These are phyloP conservation scores for Pseudanteris insignis DNA, from an alignment of 2,888 invertebrate genomes.

Conservation along the genomic window DNA sequence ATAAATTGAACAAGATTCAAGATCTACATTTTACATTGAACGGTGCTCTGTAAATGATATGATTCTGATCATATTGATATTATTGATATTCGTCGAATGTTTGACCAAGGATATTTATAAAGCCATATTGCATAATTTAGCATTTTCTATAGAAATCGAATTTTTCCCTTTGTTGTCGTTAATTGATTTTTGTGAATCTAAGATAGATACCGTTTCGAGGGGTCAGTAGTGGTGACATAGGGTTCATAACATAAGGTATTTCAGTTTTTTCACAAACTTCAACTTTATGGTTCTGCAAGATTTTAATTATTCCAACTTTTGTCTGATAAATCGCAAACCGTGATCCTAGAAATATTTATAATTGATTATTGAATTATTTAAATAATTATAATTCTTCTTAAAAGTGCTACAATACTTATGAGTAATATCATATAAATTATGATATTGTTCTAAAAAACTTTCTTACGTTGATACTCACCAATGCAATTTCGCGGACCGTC, in stretches of 20 bases:
- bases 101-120: neutral
- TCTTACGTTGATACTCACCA: no score
- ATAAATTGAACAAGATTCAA: no score
- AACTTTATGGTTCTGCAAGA: constrained; percentile 57
- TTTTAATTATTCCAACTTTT: constrained; percentile 60
- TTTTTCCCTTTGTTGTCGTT: no score
- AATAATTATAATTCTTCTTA: neutral
- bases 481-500: constrained; percentile 60
- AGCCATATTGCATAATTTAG: neutral
- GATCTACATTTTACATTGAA: no score
- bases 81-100: no score
- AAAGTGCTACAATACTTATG: neutral
- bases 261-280: constrained; percentile 56
- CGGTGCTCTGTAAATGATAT: no score
- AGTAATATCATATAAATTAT: no score
- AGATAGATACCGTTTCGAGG: constrained; percentile 56
- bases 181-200: constrained; percentile 48
- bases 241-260: constrained; percentile 50
- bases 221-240: constrained; percentile 46
- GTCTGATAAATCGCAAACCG: constrained; percentile 58
- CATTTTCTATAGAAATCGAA: no score
- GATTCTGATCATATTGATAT: no score
- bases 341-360: constrained; percentile 45
- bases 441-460: no score
- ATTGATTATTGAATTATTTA: no score